Evolutionary conservation across 2,888 invertebrate species (phyloP).

Genomic region (Sarcophaga carnaria): DNA sequence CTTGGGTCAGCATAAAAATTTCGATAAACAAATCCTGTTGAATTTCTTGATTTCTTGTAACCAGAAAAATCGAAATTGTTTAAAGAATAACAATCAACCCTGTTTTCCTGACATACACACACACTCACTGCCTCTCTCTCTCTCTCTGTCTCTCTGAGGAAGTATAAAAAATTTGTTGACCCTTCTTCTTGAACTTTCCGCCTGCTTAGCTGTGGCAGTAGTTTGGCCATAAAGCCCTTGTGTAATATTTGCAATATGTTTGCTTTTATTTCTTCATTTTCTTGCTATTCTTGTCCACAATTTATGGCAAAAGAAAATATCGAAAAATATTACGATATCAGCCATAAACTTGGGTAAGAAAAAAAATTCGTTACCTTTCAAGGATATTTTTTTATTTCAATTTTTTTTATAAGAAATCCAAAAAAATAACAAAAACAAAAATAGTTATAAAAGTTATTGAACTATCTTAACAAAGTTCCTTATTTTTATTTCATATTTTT

Average conservation of each 20-base stretch:
- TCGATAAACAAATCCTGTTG: constrained; percentile 58
- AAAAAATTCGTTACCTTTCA: constrained; percentile 46
- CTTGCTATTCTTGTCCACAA: constrained; percentile 46
- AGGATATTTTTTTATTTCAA: constrained; percentile 32
- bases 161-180: constrained; percentile 64
- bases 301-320: constrained; percentile 60
- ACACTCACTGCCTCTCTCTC: too few relatives aligned
- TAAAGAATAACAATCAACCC: constrained; percentile 52
- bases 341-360: not conserved
- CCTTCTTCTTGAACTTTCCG: constrained; percentile 49
- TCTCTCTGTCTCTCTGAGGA: constrained; percentile 54
- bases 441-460: constrained; percentile 75
- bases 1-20: constrained; percentile 63
- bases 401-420: constrained; percentile 49
- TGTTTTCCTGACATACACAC: not conserved
- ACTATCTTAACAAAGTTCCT: constrained; percentile 64
- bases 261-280: constrained; percentile 35
- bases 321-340: constrained; percentile 48
- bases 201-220: not conserved
- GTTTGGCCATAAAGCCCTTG: constrained; percentile 43
- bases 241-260: constrained; percentile 64
- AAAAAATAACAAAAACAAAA: constrained; percentile 28
- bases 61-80: constrained; percentile 41
- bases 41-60: constrained; percentile 34
- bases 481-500: constrained; percentile 28